Conservation (phyloP, 2,797 vertebrate species). For the Poeciliopsis presidionis region DNA sequence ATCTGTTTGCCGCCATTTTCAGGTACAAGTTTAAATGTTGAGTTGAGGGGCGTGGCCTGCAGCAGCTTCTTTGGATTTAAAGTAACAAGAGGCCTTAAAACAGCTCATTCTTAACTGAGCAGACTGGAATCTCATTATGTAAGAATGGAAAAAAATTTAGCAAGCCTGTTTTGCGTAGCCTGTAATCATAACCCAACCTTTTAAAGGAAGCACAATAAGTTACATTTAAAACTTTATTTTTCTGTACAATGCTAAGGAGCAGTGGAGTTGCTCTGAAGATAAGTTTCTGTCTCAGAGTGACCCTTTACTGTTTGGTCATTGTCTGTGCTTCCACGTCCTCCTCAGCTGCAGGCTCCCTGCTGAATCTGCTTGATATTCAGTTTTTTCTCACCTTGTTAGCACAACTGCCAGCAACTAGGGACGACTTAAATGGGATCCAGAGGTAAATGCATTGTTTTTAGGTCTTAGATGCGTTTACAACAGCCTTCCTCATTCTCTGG, state of each 20-base stretch:
- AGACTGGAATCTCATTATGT: too few relatives aligned
- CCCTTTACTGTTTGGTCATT: conserved; percentile 68
- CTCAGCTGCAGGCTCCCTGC: conserved; percentile 70
- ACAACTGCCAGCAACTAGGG: conserved; percentile 21
- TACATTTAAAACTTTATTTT: background rate
- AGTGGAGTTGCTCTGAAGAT: conserved; percentile 27
- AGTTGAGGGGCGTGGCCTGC: too few relatives aligned
- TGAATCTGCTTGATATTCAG: conserved; percentile 74
- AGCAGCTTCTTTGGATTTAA: too few relatives aligned
- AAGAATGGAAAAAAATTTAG: too few relatives aligned
- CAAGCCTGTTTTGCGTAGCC: too few relatives aligned
- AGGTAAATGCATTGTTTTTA: conserved; percentile 18
- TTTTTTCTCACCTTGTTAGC: conserved; percentile 58
- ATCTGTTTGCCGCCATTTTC: too few relatives aligned
- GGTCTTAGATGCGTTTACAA: background rate
- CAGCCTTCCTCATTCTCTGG: background rate
- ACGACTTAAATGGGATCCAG: conserved; percentile 26
- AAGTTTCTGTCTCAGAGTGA: conserved; percentile 55
- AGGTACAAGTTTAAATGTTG: too few relatives aligned
- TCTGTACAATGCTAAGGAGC: conserved; percentile 7
- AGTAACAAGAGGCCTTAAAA: too few relatives aligned
- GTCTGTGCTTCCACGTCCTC: conserved; percentile 67
- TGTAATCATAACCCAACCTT: too few relatives aligned
- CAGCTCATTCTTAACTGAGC: too few relatives aligned
- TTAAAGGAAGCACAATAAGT: too few relatives aligned